Evolutionary conservation across 2,888 invertebrate species (phyloP).

Genomic region (Nematopogon swammerdamellus): DNA sequence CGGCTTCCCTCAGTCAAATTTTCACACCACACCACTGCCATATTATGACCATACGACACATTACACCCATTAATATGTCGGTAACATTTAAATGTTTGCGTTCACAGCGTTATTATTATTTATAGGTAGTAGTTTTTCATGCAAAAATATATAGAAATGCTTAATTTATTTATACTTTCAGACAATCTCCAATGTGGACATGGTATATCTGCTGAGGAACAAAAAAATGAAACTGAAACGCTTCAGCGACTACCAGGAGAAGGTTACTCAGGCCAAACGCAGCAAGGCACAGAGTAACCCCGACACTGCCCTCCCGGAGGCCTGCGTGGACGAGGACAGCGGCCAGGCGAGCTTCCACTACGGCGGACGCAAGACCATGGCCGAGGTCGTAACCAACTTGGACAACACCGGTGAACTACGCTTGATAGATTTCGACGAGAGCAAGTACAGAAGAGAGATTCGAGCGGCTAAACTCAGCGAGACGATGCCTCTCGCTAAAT

Average conservation of each 20-base stretch:
- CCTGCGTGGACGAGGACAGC: neutral
- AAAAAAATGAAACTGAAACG: conserved; percentile 75
- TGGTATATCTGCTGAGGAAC: conserved; percentile 80
- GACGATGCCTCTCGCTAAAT: conserved; percentile 56
- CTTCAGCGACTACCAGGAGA: conserved; percentile 70
- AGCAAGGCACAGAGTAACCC: no score
- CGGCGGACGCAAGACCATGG: neutral
- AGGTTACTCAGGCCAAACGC: no score
- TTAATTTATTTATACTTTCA: neutral
- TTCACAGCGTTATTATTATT: no score
- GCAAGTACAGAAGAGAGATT: conserved; percentile 19
- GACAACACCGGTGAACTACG: conserved; percentile 54
- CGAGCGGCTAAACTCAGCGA: conserved; percentile 56
- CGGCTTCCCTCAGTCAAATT: no score
- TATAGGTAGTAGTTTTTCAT: no score
- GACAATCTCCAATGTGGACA: conserved; percentile 53
- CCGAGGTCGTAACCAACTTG: conserved; percentile 47
- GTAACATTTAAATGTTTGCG: no score
- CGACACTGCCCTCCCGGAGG: conserved; percentile 1
- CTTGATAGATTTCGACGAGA: neutral
- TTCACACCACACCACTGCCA: no score
- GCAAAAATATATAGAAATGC: no score
- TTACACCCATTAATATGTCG: no score
- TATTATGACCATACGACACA: no score
- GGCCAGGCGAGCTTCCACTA: neutral